Evolutionary conservation across 2,113 vertebrate genomes (phyloP), one percentile per base, ranked within the genome.

Genomic region (Nycticryphes semicollaris): DNA sequence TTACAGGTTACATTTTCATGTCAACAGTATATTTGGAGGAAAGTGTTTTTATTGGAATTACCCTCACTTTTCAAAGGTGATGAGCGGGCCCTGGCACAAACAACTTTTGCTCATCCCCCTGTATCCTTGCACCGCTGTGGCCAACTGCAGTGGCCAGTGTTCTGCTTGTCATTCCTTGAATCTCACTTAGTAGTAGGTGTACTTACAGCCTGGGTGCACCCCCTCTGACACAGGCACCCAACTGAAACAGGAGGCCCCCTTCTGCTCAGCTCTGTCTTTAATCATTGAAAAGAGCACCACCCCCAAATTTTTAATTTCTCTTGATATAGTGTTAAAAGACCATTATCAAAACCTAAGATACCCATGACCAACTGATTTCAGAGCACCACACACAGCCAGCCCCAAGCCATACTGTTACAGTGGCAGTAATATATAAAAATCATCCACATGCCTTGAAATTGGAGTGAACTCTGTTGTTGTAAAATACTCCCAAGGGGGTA

Each of bases 381-480:
- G 57, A 66, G 64, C 39, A 68, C 39, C 28, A 30, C 27, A 30
- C 19, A 7, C 1, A 5, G 43, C 28, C 31, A 81, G 35, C 10
- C 23, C 69, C 33, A 6, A 3, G 17, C n/a, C 51, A 41, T 14
- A 3, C 7, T 11, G 1, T 31, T 25, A 8, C 2, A 33, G 33
- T 28, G 35, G 41, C 10, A 70, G 30, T 10, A 73, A 67, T 12
- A 51, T 1, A 68, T 2, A 37, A 74, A 90, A 92, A 8, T 15
- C 37, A 51, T 54, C 27, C 48, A 97, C 93, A 0, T 97, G 67
- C 97, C 97, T 98, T 97, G 87, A 97, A 97, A 81, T 63, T 97
- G 70, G 97, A 98, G 88, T 90, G 94, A 33, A 53, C 96, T 93
- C 96, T 93, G 96, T 97, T 97, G 82, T 79, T 96, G 93, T 94